Evolutionary conservation across 2,888 invertebrate species (phyloP).

Genomic region (Nephrotoma guestfalica): DNA sequence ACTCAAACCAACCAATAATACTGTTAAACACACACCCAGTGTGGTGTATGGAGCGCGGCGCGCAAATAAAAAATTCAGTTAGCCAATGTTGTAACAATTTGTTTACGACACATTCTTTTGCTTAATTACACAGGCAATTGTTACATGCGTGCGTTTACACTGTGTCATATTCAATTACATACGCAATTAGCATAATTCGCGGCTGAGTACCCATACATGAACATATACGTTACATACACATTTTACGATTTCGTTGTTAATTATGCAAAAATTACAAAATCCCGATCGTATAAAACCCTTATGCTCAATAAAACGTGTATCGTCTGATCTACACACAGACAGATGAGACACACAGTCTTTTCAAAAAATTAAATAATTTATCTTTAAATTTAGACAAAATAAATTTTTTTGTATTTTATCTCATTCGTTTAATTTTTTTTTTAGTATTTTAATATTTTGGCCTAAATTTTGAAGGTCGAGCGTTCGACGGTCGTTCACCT

Average conservation of each 20-base stretch:
- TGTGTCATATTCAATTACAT: not conserved
- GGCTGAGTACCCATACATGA: too few relatives aligned
- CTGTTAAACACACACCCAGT: not conserved
- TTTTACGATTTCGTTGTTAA: not conserved
- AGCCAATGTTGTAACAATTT: not conserved
- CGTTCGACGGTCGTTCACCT: slow-evolving; percentile 33
- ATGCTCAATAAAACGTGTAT: not conserved
- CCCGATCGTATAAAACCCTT: not conserved
- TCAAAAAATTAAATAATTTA: not conserved
- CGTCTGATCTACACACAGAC: not conserved
- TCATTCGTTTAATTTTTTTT: not conserved
- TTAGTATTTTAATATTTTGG: slow-evolving; percentile 16
- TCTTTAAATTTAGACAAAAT: not conserved
- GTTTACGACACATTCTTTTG: not conserved
- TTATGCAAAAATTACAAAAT: not conserved
- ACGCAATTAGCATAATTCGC: not conserved
- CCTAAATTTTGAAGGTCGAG: slow-evolving; percentile 34
- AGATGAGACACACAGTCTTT: not conserved
- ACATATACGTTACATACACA: too few relatives aligned
- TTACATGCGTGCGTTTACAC: not conserved
- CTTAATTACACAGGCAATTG: not conserved
- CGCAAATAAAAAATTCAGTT: not conserved
- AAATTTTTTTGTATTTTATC: not conserved
- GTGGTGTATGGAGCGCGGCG: not conserved
- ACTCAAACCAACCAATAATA: not conserved